Evolutionary conservation across 2,888 invertebrate genomes (phyloP).

Genomic region (Sialis lutaria): DNA sequence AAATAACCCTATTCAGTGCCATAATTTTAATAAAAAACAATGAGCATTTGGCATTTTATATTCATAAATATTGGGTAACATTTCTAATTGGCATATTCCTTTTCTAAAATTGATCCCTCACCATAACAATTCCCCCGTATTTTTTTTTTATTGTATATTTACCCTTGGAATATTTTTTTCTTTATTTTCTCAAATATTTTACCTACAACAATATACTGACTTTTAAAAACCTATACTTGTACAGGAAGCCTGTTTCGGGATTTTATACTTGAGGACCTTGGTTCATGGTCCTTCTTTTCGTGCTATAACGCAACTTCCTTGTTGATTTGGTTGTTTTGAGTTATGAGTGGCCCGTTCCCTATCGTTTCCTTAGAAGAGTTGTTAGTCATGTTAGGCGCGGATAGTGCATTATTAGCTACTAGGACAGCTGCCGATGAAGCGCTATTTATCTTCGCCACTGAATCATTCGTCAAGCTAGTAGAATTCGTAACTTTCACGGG

Average conservation of each 20-base stretch:
- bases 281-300: constrained; percentile 11
- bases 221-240: constrained; percentile 18
- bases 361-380: constrained; percentile 9
- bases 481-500: constrained; percentile 14
- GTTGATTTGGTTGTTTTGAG: constrained; percentile 17
- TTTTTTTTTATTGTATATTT: neutral
- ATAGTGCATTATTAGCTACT: neutral
- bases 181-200: too few species aligned
- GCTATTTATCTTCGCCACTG: constrained; percentile 19
- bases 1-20: too few species aligned
- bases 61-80: neutral
- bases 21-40: too few species aligned
- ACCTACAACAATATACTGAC: neutral
- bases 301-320: constrained; percentile 25
- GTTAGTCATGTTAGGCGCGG: neutral
- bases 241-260: constrained; percentile 19
- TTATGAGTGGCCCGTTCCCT: constrained; percentile 21
- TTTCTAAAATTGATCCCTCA: neutral
- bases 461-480: constrained; percentile 13
- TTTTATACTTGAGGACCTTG: constrained; percentile 22
- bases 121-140: too few species aligned
- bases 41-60: too few species aligned
- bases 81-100: neutral
- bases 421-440: neutral
- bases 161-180: too few species aligned